Conservation (phyloP, 2,113 vertebrate genomes). For the Trochalopteron elliotii region DNA sequence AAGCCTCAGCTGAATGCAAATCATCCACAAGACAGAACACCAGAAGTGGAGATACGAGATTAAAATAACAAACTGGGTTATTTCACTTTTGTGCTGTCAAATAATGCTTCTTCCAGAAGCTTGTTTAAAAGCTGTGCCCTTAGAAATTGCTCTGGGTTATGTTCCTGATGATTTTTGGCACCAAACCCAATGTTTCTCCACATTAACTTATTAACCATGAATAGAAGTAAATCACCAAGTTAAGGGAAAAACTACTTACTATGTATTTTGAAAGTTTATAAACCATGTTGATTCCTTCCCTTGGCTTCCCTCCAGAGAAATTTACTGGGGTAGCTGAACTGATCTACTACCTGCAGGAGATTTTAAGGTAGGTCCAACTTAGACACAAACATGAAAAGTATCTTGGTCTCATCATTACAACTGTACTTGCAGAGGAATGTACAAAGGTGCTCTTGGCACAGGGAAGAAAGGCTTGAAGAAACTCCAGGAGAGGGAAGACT, state of each 20-base stretch:
- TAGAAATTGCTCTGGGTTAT: slow-evolving; percentile 69
- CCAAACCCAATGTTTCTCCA: slow-evolving; percentile 51
- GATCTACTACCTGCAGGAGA: slow-evolving; percentile 36
- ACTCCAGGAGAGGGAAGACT: not conserved
- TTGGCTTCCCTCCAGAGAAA: slow-evolving; percentile 24
- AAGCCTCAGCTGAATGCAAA: slow-evolving; percentile 40
- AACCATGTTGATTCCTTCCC: slow-evolving; percentile 34
- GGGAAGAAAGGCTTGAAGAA: not conserved
- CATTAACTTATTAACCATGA: slow-evolving; percentile 63
- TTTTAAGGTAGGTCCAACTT: slow-evolving; percentile 16
- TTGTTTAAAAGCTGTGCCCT: slow-evolving; percentile 66
- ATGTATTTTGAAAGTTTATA: slow-evolving; percentile 51
- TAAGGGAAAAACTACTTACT: slow-evolving; percentile 35
- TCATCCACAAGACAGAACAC: slow-evolving; percentile 7
- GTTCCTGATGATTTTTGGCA: slow-evolving; percentile 72
- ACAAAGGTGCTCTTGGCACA: not conserved
- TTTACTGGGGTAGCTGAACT: slow-evolving; percentile 5
- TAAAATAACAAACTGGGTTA: slow-evolving; percentile 54
- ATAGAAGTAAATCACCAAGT: slow-evolving; percentile 63
- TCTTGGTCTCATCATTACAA: not conserved
- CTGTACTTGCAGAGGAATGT: not conserved
- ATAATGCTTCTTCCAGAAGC: slow-evolving; percentile 69
- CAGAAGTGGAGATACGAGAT: slow-evolving; percentile 49
- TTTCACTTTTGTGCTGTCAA: slow-evolving; percentile 67
- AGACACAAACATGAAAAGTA: not conserved